These are phyloP conservation scores for Anarsia innoxiella DNA, from an alignment of 2,888 invertebrate species.

Conservation along the genomic window DNA sequence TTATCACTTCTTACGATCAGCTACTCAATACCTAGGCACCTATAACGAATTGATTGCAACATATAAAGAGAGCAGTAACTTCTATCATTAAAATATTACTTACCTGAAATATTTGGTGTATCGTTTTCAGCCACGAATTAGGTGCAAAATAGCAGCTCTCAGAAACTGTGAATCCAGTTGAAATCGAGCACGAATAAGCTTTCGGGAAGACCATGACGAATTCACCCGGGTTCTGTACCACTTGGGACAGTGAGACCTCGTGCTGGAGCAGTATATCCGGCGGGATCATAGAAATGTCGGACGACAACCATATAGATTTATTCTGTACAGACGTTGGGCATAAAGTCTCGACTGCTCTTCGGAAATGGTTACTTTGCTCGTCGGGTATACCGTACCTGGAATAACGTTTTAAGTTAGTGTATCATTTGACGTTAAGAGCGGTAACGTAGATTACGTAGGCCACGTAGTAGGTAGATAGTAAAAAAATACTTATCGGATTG, in stretches of 20 bases:
- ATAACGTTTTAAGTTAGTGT: no score
- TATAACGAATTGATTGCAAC: no score
- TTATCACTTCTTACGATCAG: no score
- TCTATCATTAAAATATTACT: no score
- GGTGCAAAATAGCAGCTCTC: conserved; percentile 96
- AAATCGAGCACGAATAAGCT: conserved; percentile 91
- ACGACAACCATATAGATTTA: conserved; percentile 90
- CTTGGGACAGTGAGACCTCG: conserved; percentile 85
- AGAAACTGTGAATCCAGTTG: conserved; percentile 90
- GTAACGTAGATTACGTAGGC: no score
- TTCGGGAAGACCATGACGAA: conserved; percentile 91
- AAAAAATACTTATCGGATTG: no score
- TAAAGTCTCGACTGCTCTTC: conserved; percentile 82
- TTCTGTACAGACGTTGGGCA: conserved; percentile 89
- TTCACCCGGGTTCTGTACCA: conserved; percentile 83
- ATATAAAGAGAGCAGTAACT: no score
- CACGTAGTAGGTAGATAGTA: no score
- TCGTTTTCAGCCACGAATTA: conserved; percentile 83
- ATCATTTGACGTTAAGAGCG: no score
- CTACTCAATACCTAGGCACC: no score
- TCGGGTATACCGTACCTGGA: conserved; percentile 87
- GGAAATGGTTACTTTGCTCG: conserved; percentile 83
- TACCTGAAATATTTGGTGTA: conserved; percentile 83
- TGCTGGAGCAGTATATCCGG: conserved; percentile 84
- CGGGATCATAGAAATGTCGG: conserved; percentile 95